These are phyloP conservation scores for Hyles lineata DNA, from an alignment of 2,888 invertebrate genomes.

Conservation along the genomic window DNA sequence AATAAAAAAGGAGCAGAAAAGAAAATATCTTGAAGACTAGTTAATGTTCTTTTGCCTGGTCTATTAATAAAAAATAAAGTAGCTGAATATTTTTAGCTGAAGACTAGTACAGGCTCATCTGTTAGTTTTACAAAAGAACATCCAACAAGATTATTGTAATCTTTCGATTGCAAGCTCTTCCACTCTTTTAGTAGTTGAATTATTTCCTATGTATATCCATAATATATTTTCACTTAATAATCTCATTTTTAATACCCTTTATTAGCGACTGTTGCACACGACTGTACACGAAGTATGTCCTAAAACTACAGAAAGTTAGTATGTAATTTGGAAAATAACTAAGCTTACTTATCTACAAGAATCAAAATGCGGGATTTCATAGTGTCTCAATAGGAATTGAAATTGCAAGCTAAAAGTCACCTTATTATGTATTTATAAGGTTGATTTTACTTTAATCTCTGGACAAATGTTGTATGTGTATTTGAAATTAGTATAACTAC, in stretches of 20 bases:
- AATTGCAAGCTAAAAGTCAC: slow-evolving; percentile 1
- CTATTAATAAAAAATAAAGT: too few species aligned
- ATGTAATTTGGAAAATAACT: background rate
- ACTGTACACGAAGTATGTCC: background rate
- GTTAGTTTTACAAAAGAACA: too few species aligned
- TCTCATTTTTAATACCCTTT: background rate
- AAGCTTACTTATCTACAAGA: slow-evolving; percentile 21
- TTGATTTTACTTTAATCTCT: background rate
- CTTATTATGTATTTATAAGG: background rate
- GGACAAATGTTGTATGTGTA: slow-evolving; percentile 36
- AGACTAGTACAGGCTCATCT: too few species aligned
- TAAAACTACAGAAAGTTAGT: slow-evolving; percentile 19
- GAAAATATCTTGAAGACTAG: too few species aligned
- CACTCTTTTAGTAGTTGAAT: too few species aligned
- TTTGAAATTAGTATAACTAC: background rate
- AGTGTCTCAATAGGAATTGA: background rate
- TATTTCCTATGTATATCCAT: background rate
- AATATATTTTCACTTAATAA: background rate
- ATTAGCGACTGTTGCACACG: background rate
- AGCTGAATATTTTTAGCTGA: too few species aligned
- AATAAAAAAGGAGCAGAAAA: too few species aligned
- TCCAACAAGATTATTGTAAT: too few species aligned
- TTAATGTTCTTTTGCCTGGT: too few species aligned
- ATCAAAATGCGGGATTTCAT: slow-evolving; percentile 14
- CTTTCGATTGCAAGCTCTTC: too few species aligned